Evolutionary conservation across 1,140 invertebrate genomes (phyloP), one percentile per base, ranked within the genome.

Genomic region (Drepana arcuata): DNA sequence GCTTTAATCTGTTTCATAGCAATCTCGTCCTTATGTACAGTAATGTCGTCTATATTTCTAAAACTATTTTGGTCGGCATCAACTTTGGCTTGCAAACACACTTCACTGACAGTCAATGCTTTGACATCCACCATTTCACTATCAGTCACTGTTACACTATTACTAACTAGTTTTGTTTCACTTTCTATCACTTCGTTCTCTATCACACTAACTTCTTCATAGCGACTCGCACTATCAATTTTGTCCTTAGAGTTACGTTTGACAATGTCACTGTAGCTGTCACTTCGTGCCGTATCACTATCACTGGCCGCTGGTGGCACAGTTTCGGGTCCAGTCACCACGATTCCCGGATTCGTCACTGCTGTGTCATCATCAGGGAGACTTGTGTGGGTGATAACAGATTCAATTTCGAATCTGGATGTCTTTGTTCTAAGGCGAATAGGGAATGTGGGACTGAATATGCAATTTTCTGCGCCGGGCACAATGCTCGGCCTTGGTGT

Each of bases 1-100:
- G 58, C 65, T 46, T 64, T 63, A 27, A 80, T 67, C 30, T 71
- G 53, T 51, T 67, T 75, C 32, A 70, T 61, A 1, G 67, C 59
- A 23, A 52, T 64, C 31, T 50, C 41, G 14, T 59, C 48, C 29
- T 48, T 51, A 30, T 36, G 48, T 14, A 26, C 10, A n/a, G 10
- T 7, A 7, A 27, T 41, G 16, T 28, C 33, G 6, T 44, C 33
- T 14, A 37, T 28, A 16, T 40, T 31, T 15, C 14, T 18, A 16
- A 34, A 41, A 12, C 26, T 26, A 49, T 53, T 68, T 66, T 68
- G 61, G 60, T 72, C 60, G 41, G 28, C 40, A 43, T 56, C 56
- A 59, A 59, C 65, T 64, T 74, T 74, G 61, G 62, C 53, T 26
- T 27, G 14, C 13, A 42, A 31, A 33, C 31, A 41, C 41, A 69